These are phyloP conservation scores for Silurus asotus DNA, from an alignment of 2,113 vertebrate genomes.

Conservation along the genomic window DNA sequence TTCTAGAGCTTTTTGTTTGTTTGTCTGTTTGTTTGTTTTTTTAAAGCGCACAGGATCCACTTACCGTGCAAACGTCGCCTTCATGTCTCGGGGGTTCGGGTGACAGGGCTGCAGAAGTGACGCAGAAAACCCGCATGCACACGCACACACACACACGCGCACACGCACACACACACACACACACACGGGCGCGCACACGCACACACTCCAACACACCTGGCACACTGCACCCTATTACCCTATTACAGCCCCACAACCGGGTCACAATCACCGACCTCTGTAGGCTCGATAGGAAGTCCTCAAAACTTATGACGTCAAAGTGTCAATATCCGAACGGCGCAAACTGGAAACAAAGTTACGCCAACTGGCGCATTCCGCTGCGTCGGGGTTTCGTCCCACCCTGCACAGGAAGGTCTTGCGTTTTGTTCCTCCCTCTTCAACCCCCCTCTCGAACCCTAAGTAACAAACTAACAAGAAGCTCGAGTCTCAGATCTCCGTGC, in stretches of 20 bases:
- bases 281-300: conserved; percentile 26
- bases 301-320: conserved; percentile 28
- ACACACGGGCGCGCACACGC: no score
- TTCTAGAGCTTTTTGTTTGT: no score
- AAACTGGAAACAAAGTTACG: conserved; percentile 5
- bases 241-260: background rate
- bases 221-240: conserved; percentile 55
- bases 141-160: background rate
- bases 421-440: no score
- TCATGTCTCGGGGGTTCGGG: conserved; percentile 20
- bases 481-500: background rate
- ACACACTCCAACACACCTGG: background rate
- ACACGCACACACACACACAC: no score
- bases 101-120: conserved; percentile 49
- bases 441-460: background rate
- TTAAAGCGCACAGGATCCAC: background rate
- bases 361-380: conserved; percentile 25
- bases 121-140: conserved; percentile 65
- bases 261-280: background rate
- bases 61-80: conserved; percentile 37
- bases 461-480: background rate
- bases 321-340: conserved; percentile 19
- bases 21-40: no score
- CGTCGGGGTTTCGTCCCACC: background rate
- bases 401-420: no score